These are phyloP conservation scores for Grammomys surdaster DNA, from an alignment of 2,113 vertebrate genomes.

Conservation along the genomic window DNA sequence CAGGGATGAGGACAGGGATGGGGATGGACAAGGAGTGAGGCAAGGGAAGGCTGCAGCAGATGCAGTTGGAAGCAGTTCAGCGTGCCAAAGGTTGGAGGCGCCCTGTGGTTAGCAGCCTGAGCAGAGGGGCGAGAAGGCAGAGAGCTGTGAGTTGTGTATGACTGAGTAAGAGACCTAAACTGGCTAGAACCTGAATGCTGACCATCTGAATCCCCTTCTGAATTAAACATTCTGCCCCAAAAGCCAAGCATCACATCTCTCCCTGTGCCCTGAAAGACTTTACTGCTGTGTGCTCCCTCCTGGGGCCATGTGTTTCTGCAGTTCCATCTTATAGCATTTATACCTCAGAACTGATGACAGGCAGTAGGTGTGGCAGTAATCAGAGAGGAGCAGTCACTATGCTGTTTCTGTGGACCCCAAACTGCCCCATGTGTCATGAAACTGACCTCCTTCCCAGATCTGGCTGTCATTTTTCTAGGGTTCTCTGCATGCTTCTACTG, in stretches of 20 bases:
- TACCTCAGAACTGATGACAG: not conserved
- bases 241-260: accelerated
- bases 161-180: too few relatives aligned
- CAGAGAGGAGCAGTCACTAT: not conserved
- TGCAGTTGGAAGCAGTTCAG: too few relatives aligned
- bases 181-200: not conserved
- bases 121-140: not conserved
- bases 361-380: too few relatives aligned
- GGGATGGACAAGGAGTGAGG: not conserved
- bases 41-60: too few relatives aligned
- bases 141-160: too few relatives aligned
- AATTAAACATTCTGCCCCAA: not conserved
- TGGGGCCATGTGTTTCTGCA: not conserved
- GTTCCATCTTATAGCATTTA: not conserved
- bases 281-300: not conserved
- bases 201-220: not conserved
- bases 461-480: too few relatives aligned
- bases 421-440: not conserved
- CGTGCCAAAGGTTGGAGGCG: not conserved
- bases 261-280: not conserved
- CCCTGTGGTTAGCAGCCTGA: not conserved
- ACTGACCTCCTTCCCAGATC: not conserved
- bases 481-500: not conserved
- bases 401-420: not conserved
- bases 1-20: not conserved